Conservation (phyloP, 1,140 invertebrate genomes). For the Drosophila chauvacae region DNA sequence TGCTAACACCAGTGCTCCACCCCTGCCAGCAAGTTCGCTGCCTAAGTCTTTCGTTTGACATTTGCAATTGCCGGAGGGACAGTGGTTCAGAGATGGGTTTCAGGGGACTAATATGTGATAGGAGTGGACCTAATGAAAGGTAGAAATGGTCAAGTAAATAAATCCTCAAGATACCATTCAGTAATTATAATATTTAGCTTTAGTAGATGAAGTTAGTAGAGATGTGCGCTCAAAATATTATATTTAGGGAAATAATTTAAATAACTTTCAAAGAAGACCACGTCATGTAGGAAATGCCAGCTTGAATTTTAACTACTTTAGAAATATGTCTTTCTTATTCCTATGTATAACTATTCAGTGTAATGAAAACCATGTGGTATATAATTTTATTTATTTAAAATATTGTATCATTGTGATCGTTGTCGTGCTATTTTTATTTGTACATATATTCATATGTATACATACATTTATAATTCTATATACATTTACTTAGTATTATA, state of each 20-base stretch:
- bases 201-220: background rate
- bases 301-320: too few species aligned
- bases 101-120: background rate
- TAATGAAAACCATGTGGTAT: too few species aligned
- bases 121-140: background rate
- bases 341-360: too few species aligned
- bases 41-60: constrained; percentile 80
- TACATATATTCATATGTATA: too few species aligned
- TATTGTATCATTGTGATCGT: too few species aligned
- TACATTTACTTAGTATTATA: too few species aligned
- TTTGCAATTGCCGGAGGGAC: constrained; percentile 59
- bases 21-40: constrained; percentile 63
- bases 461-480: too few species aligned
- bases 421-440: too few species aligned
- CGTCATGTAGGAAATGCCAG: too few species aligned
- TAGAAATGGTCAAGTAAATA: background rate
- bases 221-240: background rate
- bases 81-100: constrained; percentile 3
- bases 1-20: constrained; percentile 16
- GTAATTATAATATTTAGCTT: background rate
- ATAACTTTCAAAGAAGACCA: too few species aligned
- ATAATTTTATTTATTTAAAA: too few species aligned
- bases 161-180: background rate
- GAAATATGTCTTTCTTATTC: too few species aligned
- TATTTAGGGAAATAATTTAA: background rate